A percentile compares a stretch with the other conserved stretches of the same genome.
Evolutionary conservation across 92 coral and sea anemone genomes (phyloP).

Genomic region (Metridium senile): DNA sequence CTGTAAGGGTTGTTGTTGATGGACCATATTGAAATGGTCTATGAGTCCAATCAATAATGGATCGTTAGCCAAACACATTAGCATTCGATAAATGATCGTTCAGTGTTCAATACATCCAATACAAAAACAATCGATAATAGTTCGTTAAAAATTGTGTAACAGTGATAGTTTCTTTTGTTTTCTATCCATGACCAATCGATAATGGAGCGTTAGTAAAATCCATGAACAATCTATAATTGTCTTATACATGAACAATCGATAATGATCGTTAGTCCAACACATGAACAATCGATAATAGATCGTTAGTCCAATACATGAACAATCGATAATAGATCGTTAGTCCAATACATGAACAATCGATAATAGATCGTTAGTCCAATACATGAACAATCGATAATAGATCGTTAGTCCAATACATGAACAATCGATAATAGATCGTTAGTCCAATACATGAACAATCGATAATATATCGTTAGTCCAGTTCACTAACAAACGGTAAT

Average conservation of each 20-base stretch:
- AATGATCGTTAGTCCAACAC: no score
- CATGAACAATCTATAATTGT: no score
- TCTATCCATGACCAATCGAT: no score
- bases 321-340: no score
- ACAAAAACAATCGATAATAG: constrained; percentile 55
- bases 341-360: not conserved
- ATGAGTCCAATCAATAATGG: not conserved
- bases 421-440: constrained; percentile 41
- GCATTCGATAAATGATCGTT: not conserved
- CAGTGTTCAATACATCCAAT: constrained; percentile 4
- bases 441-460: not conserved
- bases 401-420: constrained; percentile 26
- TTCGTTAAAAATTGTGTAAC: constrained; percentile 54
- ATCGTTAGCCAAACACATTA: not conserved
- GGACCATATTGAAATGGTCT: no score
- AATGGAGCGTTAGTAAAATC: no score
- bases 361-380: not conserved
- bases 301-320: no score
- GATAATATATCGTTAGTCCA: not conserved
- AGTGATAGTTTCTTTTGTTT: no score
- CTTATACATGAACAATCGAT: no score
- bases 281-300: no score
- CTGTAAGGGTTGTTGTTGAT: no score
- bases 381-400: constrained; percentile 50
- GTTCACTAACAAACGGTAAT: constrained; percentile 5